Conservation (phyloP, 2,797 vertebrate species). For the Leptatherina wallacei region DNA sequence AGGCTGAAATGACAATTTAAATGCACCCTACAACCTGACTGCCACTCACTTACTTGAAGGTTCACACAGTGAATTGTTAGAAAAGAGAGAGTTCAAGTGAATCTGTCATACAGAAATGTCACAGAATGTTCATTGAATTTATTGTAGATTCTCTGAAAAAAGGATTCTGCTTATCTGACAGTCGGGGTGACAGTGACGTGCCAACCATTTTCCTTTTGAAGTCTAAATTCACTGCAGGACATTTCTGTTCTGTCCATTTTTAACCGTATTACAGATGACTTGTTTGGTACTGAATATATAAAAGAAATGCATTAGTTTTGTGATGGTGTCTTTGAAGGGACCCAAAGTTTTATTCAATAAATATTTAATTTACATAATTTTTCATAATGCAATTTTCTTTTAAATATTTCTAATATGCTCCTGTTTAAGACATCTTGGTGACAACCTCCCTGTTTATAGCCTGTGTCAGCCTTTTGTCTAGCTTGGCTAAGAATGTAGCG, state of each 20-base stretch:
- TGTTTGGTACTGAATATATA: background rate
- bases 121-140: background rate
- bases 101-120: background rate
- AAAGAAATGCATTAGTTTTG: background rate
- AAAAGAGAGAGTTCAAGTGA: background rate
- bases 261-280: background rate
- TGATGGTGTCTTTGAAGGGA: background rate
- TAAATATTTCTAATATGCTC: too few species aligned
- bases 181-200: background rate
- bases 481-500: conserved; percentile 38
- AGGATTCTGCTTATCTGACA: background rate
- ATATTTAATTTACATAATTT: too few species aligned
- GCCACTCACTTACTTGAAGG: background rate
- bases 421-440: too few species aligned
- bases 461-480: conserved; percentile 43
- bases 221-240: background rate
- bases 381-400: too few species aligned
- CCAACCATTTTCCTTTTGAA: background rate
- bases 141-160: background rate
- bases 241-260: background rate
- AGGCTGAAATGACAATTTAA: background rate
- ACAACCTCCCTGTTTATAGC: conserved; percentile 11
- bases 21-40: background rate
- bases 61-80: background rate
- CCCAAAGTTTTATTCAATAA: background rate